phyloP scores from a whole-genome alignment of 2,113 vertebrate genomes.

The Nothobranchius furzeri region DNA sequence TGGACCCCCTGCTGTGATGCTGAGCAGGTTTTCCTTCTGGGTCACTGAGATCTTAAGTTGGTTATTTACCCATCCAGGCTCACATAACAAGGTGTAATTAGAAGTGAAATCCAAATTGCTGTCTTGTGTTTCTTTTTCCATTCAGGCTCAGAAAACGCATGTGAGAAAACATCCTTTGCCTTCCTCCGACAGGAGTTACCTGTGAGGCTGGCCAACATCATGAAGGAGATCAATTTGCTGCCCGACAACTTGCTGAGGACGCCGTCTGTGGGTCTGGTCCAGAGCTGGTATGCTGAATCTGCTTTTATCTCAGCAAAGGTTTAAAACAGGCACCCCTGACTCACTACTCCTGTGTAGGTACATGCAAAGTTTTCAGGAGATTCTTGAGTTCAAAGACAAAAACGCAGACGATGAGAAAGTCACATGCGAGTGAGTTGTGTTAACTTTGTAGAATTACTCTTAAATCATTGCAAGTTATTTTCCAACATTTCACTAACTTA shows the following conservation, averaged over 20 bases:
- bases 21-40: too few species aligned
- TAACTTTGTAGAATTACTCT: background rate
- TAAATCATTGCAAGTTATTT: background rate
- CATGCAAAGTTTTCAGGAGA: constrained; percentile 92
- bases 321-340: too few species aligned
- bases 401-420: constrained; percentile 85
- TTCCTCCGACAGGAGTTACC: constrained; percentile 94
- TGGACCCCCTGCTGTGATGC: too few species aligned
- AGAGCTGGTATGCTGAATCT: constrained; percentile 86
- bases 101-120: background rate
- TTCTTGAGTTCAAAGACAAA: constrained; percentile 92
- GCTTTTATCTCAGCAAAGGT: background rate
- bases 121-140: constrained; percentile 16
- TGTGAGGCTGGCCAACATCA: constrained; percentile 94
- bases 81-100: too few species aligned
- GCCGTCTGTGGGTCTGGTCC: constrained; percentile 91
- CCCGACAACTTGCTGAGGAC: constrained; percentile 93
- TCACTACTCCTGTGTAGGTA: constrained; percentile 79
- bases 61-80: too few species aligned
- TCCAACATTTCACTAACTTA: background rate
- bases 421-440: constrained; percentile 82
- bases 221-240: constrained; percentile 96
- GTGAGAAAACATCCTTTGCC: constrained; percentile 94
- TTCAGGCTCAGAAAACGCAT: constrained; percentile 92
- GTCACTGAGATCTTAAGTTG: too few species aligned